Evolutionary conservation across 2,888 invertebrate genomes (phyloP), one percentile per base, ranked within the genome.

Genomic region (Agrotis ipsilon): DNA sequence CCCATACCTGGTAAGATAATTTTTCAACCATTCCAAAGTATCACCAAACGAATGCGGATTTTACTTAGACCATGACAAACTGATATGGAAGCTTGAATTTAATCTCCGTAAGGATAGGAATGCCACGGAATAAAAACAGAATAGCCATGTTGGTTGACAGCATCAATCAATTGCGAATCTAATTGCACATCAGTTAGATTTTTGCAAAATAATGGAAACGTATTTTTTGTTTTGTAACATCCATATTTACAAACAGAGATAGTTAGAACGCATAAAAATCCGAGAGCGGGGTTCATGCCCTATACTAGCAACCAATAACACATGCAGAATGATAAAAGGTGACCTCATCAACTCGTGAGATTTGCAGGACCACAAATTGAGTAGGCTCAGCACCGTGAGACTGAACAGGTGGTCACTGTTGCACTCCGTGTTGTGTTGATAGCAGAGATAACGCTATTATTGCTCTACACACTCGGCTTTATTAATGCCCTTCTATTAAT

Each of bases 391-490:
- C 71, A 78, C 67, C 87, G 91, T 92, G 93, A 21, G 91, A 92
- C 80, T 68, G 46, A 81, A 83, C 93, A 93, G 91, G 87, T 93
- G 93, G 78, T 80, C 80, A 64, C 49, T 80, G 81, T 84, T 84
- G 85, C 88, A 87, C 87, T 60, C 86, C 86, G 85, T 86, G 88
- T 87, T 86, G 80, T 86, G 75, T 86, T 78, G 89, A 90, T 91
- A 91, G 80, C 77, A 72, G 49, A 89, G 92, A 93, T 93, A 93
- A 83, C 82, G 75, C 74, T 82, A 86, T 91, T 90, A 91, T 92
- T 92, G 86, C 87, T 85, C 74, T 74, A 75, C 84, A 81, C 73
- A 83, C 77, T 84, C 78, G 60, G 58, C 61, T 74, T 78, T 86
- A 84, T 80, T 80, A 84, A 72, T 78, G 54, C 65, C 46, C 62